Evolutionary conservation across 2,797 vertebrate genomes (phyloP).

Genomic region (Natrix natrix): DNA sequence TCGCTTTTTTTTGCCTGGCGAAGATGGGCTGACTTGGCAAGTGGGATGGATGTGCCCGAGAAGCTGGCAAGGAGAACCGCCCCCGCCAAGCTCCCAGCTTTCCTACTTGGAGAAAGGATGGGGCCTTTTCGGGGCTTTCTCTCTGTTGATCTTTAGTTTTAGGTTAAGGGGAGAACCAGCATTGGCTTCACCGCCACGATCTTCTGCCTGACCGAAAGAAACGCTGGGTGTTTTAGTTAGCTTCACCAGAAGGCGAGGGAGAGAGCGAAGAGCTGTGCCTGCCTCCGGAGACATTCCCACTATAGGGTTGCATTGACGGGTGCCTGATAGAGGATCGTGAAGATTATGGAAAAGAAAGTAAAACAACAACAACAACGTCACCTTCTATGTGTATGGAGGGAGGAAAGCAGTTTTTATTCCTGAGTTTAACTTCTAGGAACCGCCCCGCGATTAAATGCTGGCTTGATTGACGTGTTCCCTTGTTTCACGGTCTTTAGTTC

Average conservation of each 20-base stretch:
- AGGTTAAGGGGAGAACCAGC: neutral
- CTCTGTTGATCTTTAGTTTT: neutral
- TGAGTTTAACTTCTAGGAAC: neutral
- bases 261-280: neutral
- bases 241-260: neutral
- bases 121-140: neutral
- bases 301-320: neutral
- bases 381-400: neutral
- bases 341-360: neutral
- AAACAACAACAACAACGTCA: too few relatives aligned
- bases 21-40: neutral
- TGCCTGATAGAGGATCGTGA: neutral
- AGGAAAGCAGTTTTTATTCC: neutral
- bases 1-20: neutral
- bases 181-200: conserved; percentile 21
- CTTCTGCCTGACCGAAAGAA: conserved; percentile 4
- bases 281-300: conserved; percentile 22
- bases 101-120: neutral
- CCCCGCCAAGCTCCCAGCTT: neutral
- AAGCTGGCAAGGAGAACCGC: neutral
- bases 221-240: neutral
- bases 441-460: neutral
- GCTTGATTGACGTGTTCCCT: neutral
- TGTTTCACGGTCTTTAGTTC: neutral
- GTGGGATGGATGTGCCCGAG: neutral